Evolutionary conservation across 2,113 vertebrate genomes (phyloP), one percentile per base, ranked within the genome.

Genomic region (Phasianus colchicus): DNA sequence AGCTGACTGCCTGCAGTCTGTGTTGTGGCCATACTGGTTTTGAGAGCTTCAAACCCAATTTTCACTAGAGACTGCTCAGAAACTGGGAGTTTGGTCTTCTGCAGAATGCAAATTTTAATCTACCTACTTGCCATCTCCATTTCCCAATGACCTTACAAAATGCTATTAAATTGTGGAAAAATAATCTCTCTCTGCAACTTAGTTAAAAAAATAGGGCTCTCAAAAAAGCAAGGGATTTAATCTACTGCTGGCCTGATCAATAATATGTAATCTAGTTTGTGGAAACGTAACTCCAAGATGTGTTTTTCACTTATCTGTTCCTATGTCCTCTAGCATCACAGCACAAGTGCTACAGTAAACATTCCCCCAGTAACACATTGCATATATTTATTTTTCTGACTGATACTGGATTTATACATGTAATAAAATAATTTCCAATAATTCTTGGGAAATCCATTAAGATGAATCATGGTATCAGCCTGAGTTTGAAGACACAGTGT

Each of bases 351-450:
- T 47, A 64, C 60, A 87, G 70, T 81, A 88, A 96, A 71, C 32
- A 75, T 48, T 48, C 48, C 45, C 22, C 67, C 70, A 55, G 57
- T 93, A 83, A 92, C 60, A 95, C 61, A 93, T 45, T 21, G 6
- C 61, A 84, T 92, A 42, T 91, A 91, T 90, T 75, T 83, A 77
- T 32, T 52, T 24, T 92, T 92, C 83, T 72, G 70, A 52, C 32
- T 55, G 43, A 81, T 67, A n/a, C 6, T 55, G 54, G 75, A 93
- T 91, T 93, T 89, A 73, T 57, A 84, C 9, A 40, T 6, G 1
- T 86, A 82, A 95, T 73, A 90, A 94, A 83, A 82, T 27, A 60
- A 87, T 90, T 85, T 87, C 77, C 60, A 93, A 55, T 85, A 93
- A 86, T 79, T 91, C 83, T 54, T 75, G 57, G 75, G 45, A 89